Evolutionary conservation across 2,113 vertebrate genomes (phyloP), one percentile per base, ranked within the genome.

Genomic region (Lucifuga dentata): DNA sequence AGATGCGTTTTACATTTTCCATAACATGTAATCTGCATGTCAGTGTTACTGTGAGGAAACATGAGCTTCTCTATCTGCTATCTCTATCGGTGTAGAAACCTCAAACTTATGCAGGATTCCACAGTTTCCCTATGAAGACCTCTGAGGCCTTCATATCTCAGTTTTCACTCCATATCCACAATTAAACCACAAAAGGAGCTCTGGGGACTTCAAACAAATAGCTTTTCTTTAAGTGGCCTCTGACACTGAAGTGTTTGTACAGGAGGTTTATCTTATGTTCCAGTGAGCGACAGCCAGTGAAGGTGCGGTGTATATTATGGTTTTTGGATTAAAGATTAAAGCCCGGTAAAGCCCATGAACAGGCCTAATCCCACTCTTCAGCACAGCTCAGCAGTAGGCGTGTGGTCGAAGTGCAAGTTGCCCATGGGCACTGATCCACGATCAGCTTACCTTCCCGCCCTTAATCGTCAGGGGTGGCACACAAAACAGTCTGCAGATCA

Each of bases 261-360:
- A 16, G 10, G 32, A 55, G 55, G 71, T 67, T 68, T 44, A 71
- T 78, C 59, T 59, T 32, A 17, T 45, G 74, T 26, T 23, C 33
- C 39, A 53, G 43, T 41, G 68, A 76, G 51, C 19, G 41, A 23
- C 74, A 55, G 60, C 51, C 60, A 23, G 64, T 68, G 68, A 77
- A 70, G 81, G 43, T 76, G 75, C 17, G 16, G 70, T 72, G 69
- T 79, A 58, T 74, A 65, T 77, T 64, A 68, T 86, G 78, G 56
- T n/a, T 74, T 76, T 68, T 81, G 73, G 80, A 83, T 80, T 86
- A 73, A 73, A 84, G 80, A 78, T 86, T 86, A 76, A 83, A 81
- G 70, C 40, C 49, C 50, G 43, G 69, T 53, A 78, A 81, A 78
- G 72, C 81, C 78, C 2, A n/a, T 63, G 78, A 81, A 68, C 72